phyloP scores from a whole-genome alignment of 1,140 invertebrate species.

The Coenobita brevimanus region DNA sequence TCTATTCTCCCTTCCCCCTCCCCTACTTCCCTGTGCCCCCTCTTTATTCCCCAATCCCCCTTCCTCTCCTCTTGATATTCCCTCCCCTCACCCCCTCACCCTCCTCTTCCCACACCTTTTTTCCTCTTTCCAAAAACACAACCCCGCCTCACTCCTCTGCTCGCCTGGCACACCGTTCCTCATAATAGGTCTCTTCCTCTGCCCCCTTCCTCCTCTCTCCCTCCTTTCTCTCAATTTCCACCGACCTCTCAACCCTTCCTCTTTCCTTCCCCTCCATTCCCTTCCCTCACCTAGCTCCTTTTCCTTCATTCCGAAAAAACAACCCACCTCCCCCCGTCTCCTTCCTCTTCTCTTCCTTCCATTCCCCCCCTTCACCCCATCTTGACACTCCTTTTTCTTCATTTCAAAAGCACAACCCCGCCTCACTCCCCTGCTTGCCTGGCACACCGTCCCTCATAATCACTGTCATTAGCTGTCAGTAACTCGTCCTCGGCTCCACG shows the following conservation, averaged over 20 bases:
- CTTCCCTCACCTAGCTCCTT: too few relatives aligned
- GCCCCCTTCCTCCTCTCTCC: too few relatives aligned
- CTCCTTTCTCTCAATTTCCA: too few relatives aligned
- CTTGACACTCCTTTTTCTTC: neutral
- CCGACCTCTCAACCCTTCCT: too few relatives aligned
- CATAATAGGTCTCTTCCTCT: too few relatives aligned
- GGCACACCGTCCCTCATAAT: too few relatives aligned
- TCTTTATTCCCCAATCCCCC: too few relatives aligned
- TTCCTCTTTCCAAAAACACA: neutral
- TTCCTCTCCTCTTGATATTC: neutral
- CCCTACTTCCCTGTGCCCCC: neutral
- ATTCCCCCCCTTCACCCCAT: neutral
- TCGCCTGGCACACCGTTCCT: neutral
- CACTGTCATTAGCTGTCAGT: too few relatives aligned
- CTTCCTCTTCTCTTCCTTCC: neutral
- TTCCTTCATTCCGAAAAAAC: too few relatives aligned
- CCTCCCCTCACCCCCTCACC: neutral
- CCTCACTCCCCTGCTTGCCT: neutral
- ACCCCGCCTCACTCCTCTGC: neutral
- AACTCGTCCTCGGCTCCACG: too few relatives aligned
- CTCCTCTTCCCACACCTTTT: neutral
- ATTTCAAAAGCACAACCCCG: neutral
- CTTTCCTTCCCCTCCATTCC: too few relatives aligned
- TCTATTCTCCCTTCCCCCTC: neutral
- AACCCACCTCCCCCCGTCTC: neutral